Evolutionary conservation across 2,797 vertebrate genomes (phyloP), one percentile per base, ranked within the genome.

Genomic region (Brachymystax lenok): DNA sequence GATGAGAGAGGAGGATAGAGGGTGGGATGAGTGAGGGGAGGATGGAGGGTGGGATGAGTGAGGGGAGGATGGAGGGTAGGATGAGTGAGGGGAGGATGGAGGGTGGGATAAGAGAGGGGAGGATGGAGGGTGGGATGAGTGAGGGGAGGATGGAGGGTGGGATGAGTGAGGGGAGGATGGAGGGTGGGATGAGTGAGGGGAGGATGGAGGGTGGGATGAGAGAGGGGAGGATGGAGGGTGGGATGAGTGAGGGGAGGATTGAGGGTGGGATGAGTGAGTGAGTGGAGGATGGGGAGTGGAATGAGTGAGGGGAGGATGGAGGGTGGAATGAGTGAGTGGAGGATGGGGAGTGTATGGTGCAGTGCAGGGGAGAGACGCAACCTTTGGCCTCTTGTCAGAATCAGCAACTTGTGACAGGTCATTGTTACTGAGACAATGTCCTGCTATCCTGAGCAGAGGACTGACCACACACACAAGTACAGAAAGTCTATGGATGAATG

Each of bases 131-230:
- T 10, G 8, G 40, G 40, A 40, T 40, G 8, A 40, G 40, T 12
- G n/a, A n/a, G n/a, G n/a, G n/a, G n/a, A n/a, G 84, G 79, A 84
- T 87, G 76, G 85, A 74, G 74, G 87, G 83, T 10, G 8, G 40
- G 40, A 40, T 40, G 8, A 40, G 40, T 12, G n/a, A n/a, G n/a
- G n/a, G n/a, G n/a, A n/a, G 84, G 79, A 84, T 87, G 76, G 85
- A 74, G 74, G 87, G 83, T 10, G 8, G 40, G 40, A 40, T 40
- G 8, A 40, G 40, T 12, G n/a, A n/a, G n/a, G n/a, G n/a, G n/a
- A n/a, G 84, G 79, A 84, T 87, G 76, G 85, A 74, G 74, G 87
- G 83, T 10, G 8, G 40, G 40, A 40, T 40, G 8, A 40, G 40
- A 2, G 24, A 24, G 24, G 24, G 24, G 24, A 24, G 24, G 24